A percentile compares a stretch with the other conserved stretches of the same genome.
These are phyloP conservation scores for Clepsis dumicolana DNA, from an alignment of 2,888 invertebrate genomes.

Conservation along the genomic window DNA sequence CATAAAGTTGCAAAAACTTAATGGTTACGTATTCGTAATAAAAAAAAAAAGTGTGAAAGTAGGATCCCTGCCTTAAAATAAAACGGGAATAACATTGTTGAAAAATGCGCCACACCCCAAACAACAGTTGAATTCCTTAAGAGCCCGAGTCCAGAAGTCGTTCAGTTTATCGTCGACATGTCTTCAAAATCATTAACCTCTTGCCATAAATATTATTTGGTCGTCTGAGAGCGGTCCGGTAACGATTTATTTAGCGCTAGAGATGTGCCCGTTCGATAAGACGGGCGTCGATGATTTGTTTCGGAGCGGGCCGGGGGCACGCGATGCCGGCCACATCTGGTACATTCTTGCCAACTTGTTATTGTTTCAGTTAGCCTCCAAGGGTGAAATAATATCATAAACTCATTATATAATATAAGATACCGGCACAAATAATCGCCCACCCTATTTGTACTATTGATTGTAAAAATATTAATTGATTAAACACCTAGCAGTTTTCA, in stretches of 20 bases:
- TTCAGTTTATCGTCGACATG: constrained; percentile 67
- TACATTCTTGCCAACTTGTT: constrained; percentile 45
- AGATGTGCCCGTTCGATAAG: constrained; percentile 80
- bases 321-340: constrained; percentile 62
- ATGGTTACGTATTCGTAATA: too few relatives aligned
- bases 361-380: constrained; percentile 18
- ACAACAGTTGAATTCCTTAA: neutral
- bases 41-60: too few relatives aligned
- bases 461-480: too few relatives aligned
- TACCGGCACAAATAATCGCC: too few relatives aligned
- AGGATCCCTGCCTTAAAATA: too few relatives aligned
- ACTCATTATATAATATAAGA: too few relatives aligned
- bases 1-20: too few relatives aligned
- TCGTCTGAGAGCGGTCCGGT: constrained; percentile 61
- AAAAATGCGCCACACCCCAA: neutral
- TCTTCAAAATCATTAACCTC: constrained; percentile 77
- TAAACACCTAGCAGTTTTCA: too few relatives aligned
- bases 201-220: constrained; percentile 75
- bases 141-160: constrained; percentile 60
- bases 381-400: neutral
- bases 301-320: constrained; percentile 65
- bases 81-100: neutral
- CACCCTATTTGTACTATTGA: too few relatives aligned
- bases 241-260: constrained; percentile 78
- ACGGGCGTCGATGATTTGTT: constrained; percentile 75